Percentiles rank a stretch among this genome's conserved stretches.
Evolutionary conservation across 2,888 invertebrate species (phyloP).

Genomic region (Bellardia bayeri): DNA sequence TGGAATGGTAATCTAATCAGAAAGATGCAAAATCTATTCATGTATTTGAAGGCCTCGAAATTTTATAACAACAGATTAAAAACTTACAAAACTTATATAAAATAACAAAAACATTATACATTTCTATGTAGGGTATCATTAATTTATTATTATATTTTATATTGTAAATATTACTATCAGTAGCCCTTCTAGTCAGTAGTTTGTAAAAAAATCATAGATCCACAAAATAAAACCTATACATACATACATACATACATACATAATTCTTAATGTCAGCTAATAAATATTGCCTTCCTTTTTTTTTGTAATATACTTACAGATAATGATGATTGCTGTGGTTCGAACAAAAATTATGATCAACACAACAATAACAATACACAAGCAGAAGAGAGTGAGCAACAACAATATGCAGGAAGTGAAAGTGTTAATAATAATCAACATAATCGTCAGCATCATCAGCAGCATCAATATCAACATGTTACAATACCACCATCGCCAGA

Average conservation of each 20-base stretch:
- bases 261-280: constrained; percentile 21
- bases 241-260: background rate
- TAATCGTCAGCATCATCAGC: background rate
- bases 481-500: constrained; percentile 81
- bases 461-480: constrained; percentile 71
- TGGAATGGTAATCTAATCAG: no score
- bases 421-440: constrained; percentile 51
- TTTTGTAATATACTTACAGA: constrained; percentile 58
- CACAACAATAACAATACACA: constrained; percentile 21
- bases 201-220: no score
- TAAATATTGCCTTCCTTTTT: background rate
- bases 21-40: no score
- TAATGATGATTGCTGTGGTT: constrained; percentile 58
- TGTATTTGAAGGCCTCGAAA: no score
- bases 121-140: no score
- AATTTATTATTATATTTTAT: no score
- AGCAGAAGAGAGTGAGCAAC: constrained; percentile 48
- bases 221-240: background rate
- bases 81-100: no score
- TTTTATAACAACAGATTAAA: no score
- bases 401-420: constrained; percentile 50
- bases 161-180: background rate
- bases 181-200: no score
- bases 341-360: constrained; percentile 53
- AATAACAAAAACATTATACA: no score